Percentiles rank a stretch among this genome's conserved stretches.
Evolutionary conservation across 2,888 invertebrate genomes (phyloP).

Genomic region (Druceiella hillmani): DNA sequence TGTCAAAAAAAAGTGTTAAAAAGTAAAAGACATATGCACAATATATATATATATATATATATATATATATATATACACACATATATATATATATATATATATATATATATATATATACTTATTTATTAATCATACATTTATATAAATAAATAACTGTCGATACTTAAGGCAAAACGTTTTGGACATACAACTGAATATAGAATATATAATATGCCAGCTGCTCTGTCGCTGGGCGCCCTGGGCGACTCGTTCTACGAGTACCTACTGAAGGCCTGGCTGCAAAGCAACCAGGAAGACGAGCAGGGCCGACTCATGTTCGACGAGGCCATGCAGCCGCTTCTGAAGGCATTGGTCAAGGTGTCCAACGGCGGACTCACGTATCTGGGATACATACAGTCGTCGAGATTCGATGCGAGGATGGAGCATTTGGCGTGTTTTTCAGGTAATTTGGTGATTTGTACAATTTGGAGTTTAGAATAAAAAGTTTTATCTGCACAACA

Average conservation of each 20-base stretch:
- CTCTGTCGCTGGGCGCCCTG: conserved; percentile 74
- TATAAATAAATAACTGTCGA: conserved; percentile 72
- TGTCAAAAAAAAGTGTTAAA: too few species aligned
- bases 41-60: too few species aligned
- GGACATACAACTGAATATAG: conserved; percentile 73
- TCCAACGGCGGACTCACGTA: conserved; percentile 64
- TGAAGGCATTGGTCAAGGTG: conserved; percentile 56
- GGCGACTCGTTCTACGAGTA: conserved; percentile 87
- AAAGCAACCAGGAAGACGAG: conserved; percentile 59
- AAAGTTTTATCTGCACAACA: too few species aligned
- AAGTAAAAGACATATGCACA: too few species aligned
- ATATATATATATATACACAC: too few species aligned
- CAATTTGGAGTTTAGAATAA: too few species aligned
- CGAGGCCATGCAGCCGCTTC: conserved; percentile 63
- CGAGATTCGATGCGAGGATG: conserved; percentile 73
- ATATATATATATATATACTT: too few species aligned
- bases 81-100: too few species aligned
- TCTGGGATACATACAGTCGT: conserved; percentile 67
- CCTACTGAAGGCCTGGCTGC: conserved; percentile 67
- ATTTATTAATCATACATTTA: too few species aligned
- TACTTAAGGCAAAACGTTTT: conserved; percentile 75
- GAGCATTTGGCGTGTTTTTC: conserved; percentile 73
- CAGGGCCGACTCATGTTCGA: conserved; percentile 70
- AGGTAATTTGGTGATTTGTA: conserved; percentile 53
- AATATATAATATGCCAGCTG: conserved; percentile 54